These are phyloP conservation scores for Corvus hawaiiensis DNA, from an alignment of 2,113 vertebrate species.

Conservation along the genomic window DNA sequence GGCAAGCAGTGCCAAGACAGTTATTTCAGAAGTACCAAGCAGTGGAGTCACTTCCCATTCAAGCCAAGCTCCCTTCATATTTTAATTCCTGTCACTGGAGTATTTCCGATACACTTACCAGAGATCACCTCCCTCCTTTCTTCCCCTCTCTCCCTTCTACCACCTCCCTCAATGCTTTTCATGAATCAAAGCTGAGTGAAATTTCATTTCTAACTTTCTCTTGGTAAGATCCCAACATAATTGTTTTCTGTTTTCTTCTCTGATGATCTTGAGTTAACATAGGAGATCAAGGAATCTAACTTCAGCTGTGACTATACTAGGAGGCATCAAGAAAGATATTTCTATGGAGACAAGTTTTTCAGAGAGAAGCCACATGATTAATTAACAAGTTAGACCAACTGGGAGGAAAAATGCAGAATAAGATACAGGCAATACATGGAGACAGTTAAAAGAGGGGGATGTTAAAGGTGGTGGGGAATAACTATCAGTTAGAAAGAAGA, in stretches of 20 bases:
- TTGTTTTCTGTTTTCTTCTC: neutral
- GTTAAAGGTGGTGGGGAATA: neutral
- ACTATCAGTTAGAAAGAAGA: neutral
- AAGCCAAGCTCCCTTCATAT: constrained; percentile 3
- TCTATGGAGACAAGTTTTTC: constrained; percentile 1
- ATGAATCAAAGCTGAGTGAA: neutral
- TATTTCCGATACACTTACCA: constrained; percentile 7
- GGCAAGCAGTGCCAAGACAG: neutral
- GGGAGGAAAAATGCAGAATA: neutral
- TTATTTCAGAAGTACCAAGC: neutral
- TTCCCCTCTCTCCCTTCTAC: neutral
- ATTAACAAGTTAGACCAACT: neutral
- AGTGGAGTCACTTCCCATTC: neutral
- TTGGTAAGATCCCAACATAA: neutral
- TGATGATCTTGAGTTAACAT: neutral
- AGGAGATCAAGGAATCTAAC: neutral
- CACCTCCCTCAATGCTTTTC: neutral
- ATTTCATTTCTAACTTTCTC: neutral
- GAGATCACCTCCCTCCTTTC: neutral
- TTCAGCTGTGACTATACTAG: neutral
- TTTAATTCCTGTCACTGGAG: constrained; percentile 22
- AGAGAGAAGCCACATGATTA: neutral
- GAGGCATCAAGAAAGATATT: neutral
- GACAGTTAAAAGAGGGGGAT: neutral
- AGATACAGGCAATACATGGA: neutral